A percentile compares a stretch with the other conserved stretches of the same genome.
Evolutionary conservation across 2,888 invertebrate genomes (phyloP).

Genomic region (Drosophila mettleri): DNA sequence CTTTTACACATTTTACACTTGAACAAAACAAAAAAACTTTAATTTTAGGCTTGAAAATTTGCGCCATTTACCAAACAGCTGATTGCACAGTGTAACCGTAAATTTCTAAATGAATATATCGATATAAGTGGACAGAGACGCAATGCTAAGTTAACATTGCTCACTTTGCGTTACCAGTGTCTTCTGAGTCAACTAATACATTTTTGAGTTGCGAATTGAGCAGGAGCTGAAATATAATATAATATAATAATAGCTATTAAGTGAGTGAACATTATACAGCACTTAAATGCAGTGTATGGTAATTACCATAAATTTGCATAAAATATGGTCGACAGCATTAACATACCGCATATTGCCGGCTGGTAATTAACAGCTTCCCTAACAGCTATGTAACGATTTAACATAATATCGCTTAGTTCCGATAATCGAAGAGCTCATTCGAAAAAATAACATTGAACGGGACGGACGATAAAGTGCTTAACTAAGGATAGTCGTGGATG

Average conservation of each 20-base stretch:
- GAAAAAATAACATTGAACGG: constrained; percentile 50
- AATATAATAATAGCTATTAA: background rate
- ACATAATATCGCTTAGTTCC: constrained; percentile 25
- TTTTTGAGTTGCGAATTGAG: background rate
- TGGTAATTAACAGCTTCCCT: background rate
- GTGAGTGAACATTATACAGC: no score
- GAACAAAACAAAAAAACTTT: background rate
- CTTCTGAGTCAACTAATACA: background rate
- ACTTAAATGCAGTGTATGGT: background rate
- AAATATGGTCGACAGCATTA: background rate
- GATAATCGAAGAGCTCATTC: constrained; percentile 45
- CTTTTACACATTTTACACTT: background rate
- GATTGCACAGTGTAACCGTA: constrained; percentile 26
- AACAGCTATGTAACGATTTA: constrained; percentile 11
- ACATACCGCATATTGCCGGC: constrained; percentile 8
- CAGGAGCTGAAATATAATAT: background rate
- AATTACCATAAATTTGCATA: background rate
- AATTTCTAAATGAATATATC: constrained; percentile 8
- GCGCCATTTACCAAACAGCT: constrained; percentile 31
- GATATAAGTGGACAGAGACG: constrained; percentile 10
- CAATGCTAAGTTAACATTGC: background rate
- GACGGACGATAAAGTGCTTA: constrained; percentile 42
- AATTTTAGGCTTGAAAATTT: constrained; percentile 1
- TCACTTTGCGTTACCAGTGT: constrained; percentile 14
- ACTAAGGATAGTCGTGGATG: constrained; percentile 43